These are phyloP conservation scores for Orgyia antiqua DNA, from an alignment of 2,888 invertebrate genomes.

Conservation along the genomic window DNA sequence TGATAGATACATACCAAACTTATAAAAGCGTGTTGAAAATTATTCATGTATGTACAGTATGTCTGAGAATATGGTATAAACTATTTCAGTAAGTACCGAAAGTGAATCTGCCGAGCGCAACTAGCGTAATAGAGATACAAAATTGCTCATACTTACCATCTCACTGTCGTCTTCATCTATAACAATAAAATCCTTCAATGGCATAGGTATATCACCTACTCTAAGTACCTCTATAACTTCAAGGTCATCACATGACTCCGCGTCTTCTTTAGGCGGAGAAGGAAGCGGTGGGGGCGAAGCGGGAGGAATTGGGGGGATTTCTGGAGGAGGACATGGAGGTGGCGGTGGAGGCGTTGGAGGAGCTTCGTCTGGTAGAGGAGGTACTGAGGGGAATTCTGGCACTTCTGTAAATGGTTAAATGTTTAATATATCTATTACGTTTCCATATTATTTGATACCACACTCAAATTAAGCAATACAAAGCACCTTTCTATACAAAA, in stretches of 20 bases:
- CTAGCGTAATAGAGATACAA: too few relatives aligned
- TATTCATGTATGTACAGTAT: too few relatives aligned
- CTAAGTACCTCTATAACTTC: slow-evolving; percentile 42
- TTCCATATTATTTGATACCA: too few relatives aligned
- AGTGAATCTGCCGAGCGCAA: too few relatives aligned
- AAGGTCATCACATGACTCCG: slow-evolving; percentile 28
- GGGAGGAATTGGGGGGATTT: slow-evolving; percentile 21
- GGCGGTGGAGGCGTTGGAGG: slow-evolving; percentile 35
- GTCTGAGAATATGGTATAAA: too few relatives aligned
- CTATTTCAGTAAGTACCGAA: too few relatives aligned
- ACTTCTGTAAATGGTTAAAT: slow-evolving; percentile 36
- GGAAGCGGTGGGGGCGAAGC: slow-evolving; percentile 10
- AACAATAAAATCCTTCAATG: slow-evolving; percentile 37
- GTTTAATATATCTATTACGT: not conserved
- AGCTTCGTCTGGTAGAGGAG: slow-evolving; percentile 66
- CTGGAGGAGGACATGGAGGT: slow-evolving; percentile 14
- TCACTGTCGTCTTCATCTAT: slow-evolving; percentile 47
- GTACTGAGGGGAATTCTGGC: slow-evolving; percentile 57
- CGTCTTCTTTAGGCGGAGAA: slow-evolving; percentile 5
- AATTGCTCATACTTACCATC: slow-evolving; percentile 19
- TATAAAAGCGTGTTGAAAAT: too few relatives aligned
- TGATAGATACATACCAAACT: too few relatives aligned
- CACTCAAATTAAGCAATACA: too few relatives aligned
- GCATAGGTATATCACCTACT: slow-evolving; percentile 50
- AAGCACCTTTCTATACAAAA: too few relatives aligned